phyloP scores from a whole-genome alignment of 2,113 vertebrate species.

The Pogona vitticeps region DNA sequence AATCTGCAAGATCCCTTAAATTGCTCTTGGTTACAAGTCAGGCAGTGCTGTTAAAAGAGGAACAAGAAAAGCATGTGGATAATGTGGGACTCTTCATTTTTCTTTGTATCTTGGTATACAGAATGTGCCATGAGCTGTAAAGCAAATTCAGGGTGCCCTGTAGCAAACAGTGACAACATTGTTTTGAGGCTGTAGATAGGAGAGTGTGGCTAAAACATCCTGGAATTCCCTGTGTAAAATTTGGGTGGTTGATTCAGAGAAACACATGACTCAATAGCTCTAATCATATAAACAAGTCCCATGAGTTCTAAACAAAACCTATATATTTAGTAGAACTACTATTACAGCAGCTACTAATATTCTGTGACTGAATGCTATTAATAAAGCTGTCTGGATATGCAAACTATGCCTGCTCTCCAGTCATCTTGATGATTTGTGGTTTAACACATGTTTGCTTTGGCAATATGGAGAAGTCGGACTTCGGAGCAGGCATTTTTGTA shows the following conservation, averaged over 20 bases:
- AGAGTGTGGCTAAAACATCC: not conserved
- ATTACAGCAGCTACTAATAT: conserved; percentile 50
- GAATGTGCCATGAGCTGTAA: not conserved
- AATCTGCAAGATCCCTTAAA: not conserved
- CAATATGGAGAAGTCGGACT: conserved; percentile 41
- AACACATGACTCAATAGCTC: not conserved
- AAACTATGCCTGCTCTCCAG: conserved; percentile 58
- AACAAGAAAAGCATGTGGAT: not conserved
- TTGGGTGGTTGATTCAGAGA: not conserved
- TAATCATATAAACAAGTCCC: not conserved
- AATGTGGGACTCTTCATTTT: not conserved
- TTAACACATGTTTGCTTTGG: conserved; percentile 57
- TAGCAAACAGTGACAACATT: not conserved
- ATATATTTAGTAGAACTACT: conserved; percentile 24
- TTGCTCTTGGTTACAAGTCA: not conserved
- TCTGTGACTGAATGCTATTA: conserved; percentile 54
- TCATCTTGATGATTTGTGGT: conserved; percentile 63
- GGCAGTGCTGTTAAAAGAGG: not conserved
- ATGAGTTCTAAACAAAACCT: conserved; percentile 37
- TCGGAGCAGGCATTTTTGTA: conserved; percentile 17
- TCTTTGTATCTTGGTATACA: not conserved
- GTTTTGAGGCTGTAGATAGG: not conserved
- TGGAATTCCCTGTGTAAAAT: not conserved
- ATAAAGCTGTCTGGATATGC: conserved; percentile 58
- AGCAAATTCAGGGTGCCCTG: not conserved